Conservation (phyloP, 2,888 invertebrate genomes). For the Stictocephala bisonia region DNA sequence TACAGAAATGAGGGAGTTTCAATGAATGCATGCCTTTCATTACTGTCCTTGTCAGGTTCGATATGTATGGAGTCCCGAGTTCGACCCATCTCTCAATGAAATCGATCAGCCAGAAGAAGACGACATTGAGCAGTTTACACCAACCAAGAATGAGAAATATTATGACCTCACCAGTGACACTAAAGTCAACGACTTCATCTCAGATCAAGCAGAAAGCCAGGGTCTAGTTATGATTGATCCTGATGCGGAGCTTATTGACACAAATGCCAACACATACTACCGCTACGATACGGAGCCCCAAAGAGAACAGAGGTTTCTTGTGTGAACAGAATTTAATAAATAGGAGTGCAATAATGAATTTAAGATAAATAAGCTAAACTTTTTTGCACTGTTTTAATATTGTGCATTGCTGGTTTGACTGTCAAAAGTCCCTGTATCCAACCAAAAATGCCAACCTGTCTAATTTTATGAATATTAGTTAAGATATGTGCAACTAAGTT, state of each 20-base stretch:
- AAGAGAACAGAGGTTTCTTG: too few relatives aligned
- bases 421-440: too few relatives aligned
- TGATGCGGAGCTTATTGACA: conserved; percentile 34
- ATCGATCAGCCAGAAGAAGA: conserved; percentile 11
- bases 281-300: background rate
- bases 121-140: background rate
- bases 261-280: background rate
- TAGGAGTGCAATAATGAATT: too few relatives aligned
- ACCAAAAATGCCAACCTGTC: too few relatives aligned
- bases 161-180: conserved; percentile 40
- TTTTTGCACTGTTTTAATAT: conserved; percentile 28
- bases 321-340: too few relatives aligned
- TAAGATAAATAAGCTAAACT: conserved; percentile 31
- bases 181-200: conserved; percentile 35
- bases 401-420: too few relatives aligned
- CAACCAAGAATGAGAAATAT: background rate
- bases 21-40: conserved; percentile 38
- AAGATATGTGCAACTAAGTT: conserved; percentile 24
- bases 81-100: conserved; percentile 30
- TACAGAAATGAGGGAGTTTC: conserved; percentile 16
- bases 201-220: conserved; percentile 27
- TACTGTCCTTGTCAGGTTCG: conserved; percentile 20
- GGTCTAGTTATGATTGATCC: conserved; percentile 42
- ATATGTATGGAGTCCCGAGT: conserved; percentile 26
- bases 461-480: too few relatives aligned